Conservation (phyloP, 1,140 invertebrate genomes). For the Ptiloglossa arizonensis region DNA sequence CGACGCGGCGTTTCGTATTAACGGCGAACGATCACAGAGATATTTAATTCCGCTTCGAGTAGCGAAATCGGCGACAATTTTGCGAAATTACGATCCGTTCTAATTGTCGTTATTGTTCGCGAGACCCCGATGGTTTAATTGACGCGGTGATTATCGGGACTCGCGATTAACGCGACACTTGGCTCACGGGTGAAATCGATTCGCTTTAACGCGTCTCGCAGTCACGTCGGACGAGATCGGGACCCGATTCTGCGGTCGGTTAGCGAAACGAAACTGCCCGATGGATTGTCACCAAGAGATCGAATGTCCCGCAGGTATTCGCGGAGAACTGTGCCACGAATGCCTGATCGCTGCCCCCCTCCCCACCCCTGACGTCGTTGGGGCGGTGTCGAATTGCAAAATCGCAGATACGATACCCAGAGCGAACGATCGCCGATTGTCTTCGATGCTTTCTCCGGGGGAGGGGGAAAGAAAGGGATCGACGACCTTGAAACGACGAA, state of each 20-base stretch:
- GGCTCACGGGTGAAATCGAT: slow-evolving; percentile 32
- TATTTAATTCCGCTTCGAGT: background rate
- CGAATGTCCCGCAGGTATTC: slow-evolving; percentile 6
- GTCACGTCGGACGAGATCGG: background rate
- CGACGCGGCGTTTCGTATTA: background rate
- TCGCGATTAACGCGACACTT: slow-evolving; percentile 42
- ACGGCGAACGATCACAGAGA: background rate
- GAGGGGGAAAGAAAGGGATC: too few species aligned
- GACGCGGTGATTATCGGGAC: slow-evolving; percentile 25
- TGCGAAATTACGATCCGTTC: background rate
- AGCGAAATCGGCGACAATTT: background rate
- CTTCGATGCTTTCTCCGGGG: background rate
- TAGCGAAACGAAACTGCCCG: slow-evolving; percentile 7
- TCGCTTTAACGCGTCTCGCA: slow-evolving; percentile 11
- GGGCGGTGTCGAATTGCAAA: slow-evolving; percentile 6
- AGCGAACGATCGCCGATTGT: background rate
- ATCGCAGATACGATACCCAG: background rate
- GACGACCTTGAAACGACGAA: too few species aligned
- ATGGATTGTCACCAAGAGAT: background rate
- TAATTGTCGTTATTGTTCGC: slow-evolving; percentile 30
- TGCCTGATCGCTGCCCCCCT: background rate
- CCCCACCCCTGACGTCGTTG: background rate
- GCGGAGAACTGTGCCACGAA: background rate
- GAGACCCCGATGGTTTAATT: slow-evolving; percentile 15
- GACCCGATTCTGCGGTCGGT: slow-evolving; percentile 13